phyloP scores from a whole-genome alignment of 2,888 invertebrate species.

The Campopleginae sp. region DNA sequence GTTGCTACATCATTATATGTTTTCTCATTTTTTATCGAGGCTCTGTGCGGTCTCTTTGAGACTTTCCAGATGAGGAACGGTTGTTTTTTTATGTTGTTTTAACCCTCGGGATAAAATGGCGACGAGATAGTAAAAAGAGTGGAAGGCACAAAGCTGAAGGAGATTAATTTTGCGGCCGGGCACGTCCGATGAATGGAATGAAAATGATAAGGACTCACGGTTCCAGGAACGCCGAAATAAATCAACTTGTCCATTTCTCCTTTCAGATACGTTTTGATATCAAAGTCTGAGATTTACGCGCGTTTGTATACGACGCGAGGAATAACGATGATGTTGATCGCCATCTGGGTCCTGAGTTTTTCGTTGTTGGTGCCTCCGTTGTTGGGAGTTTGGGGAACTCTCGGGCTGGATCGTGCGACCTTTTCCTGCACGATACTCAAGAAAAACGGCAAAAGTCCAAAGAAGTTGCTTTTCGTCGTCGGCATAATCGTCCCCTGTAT shows the following conservation, averaged over 20 bases:
- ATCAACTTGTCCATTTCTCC: conserved; percentile 42
- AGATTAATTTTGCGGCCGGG: conserved; percentile 21
- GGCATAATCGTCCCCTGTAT: conserved; percentile 94
- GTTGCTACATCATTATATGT: conserved; percentile 49
- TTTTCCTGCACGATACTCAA: conserved; percentile 95
- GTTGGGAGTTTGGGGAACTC: conserved; percentile 92
- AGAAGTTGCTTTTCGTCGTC: conserved; percentile 92
- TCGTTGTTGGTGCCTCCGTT: conserved; percentile 90
- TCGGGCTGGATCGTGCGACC: conserved; percentile 91
- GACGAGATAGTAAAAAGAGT: conserved; percentile 20
- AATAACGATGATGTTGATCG: conserved; percentile 91
- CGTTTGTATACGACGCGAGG: conserved; percentile 90
- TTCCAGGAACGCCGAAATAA: conserved; percentile 15
- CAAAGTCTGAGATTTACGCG: conserved; percentile 92
- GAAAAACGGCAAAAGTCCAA: conserved; percentile 91
- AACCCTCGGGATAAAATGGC: conserved; percentile 22
- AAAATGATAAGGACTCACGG: conserved; percentile 51
- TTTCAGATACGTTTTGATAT: conserved; percentile 93
- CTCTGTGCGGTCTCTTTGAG: conserved; percentile 58
- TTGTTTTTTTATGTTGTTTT: conserved; percentile 45
- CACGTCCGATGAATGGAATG: conserved; percentile 11
- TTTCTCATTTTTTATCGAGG: conserved; percentile 54
- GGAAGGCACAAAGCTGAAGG: neutral
- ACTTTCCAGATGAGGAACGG: conserved; percentile 52
- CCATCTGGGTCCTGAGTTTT: conserved; percentile 90